phyloP scores from a whole-genome alignment of 2,797 vertebrate species.

The Rhinichthys osculus region DNA sequence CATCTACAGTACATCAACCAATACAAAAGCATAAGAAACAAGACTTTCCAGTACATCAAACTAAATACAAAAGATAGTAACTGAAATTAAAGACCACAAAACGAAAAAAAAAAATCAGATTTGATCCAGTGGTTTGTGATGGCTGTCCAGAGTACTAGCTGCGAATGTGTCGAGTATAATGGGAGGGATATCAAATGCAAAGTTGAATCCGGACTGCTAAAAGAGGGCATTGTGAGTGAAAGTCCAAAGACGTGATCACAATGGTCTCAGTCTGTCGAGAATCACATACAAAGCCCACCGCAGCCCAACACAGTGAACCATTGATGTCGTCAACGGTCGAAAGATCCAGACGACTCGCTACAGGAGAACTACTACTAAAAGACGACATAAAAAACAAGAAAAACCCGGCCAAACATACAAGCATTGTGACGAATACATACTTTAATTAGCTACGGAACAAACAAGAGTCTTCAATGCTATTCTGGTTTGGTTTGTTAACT shows the following conservation, averaged over 20 bases:
- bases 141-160: conserved; percentile 28
- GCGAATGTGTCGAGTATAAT: conserved; percentile 21
- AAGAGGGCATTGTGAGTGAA: conserved; percentile 29
- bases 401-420: conserved; percentile 16
- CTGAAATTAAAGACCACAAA: conserved; percentile 50
- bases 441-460: conserved; percentile 15
- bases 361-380: conserved; percentile 35
- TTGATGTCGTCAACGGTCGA: conserved; percentile 46
- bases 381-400: conserved; percentile 45
- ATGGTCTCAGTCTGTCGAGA: conserved; percentile 4
- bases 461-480: conserved; percentile 58
- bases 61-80: conserved; percentile 21
- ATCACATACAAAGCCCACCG: conserved; percentile 62
- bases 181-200: conserved; percentile 39
- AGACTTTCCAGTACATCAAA: conserved; percentile 37
- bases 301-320: conserved; percentile 50
- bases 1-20: conserved; percentile 32
- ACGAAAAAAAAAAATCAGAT: neutral
- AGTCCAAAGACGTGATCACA: conserved; percentile 27
- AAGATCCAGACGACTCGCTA: conserved; percentile 66
- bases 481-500: conserved; percentile 56
- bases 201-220: conserved; percentile 20
- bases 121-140: conserved; percentile 25
- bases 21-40: conserved; percentile 44
- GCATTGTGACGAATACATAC: conserved; percentile 27